These are phyloP conservation scores for Pyrrhia umbra DNA, from an alignment of 2,888 invertebrate species.

Conservation along the genomic window DNA sequence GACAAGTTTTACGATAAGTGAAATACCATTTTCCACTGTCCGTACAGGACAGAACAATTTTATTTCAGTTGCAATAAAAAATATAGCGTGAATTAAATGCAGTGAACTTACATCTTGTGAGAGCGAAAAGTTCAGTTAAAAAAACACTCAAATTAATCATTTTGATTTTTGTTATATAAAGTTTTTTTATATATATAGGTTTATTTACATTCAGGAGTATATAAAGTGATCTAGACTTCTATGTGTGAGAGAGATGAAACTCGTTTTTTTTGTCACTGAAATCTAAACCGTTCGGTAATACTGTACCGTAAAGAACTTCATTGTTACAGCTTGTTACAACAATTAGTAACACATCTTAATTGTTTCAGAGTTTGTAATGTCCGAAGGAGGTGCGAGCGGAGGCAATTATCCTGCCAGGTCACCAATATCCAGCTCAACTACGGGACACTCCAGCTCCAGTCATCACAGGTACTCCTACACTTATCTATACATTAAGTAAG, in stretches of 20 bases:
- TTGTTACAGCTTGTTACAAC: too few relatives aligned
- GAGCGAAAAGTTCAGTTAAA: background rate
- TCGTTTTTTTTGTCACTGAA: too few relatives aligned
- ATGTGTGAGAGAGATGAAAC: too few relatives aligned
- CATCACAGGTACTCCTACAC: conserved; percentile 85
- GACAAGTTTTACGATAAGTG: conserved; percentile 45
- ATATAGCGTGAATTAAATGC: conserved; percentile 1
- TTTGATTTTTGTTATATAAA: background rate
- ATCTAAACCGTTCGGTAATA: too few relatives aligned
- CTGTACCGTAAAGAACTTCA: too few relatives aligned
- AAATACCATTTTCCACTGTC: conserved; percentile 18
- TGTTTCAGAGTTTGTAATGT: conserved; percentile 86
- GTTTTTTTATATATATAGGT: too few relatives aligned
- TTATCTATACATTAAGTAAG: background rate
- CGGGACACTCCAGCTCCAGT: conserved; percentile 87
- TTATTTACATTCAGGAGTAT: too few relatives aligned
- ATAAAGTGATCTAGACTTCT: too few relatives aligned
- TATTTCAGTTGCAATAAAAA: background rate
- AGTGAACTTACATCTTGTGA: background rate
- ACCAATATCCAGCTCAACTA: conserved; percentile 86
- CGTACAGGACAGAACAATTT: conserved; percentile 13
- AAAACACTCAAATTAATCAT: background rate
- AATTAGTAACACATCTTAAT: background rate
- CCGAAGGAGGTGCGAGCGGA: conserved; percentile 78
- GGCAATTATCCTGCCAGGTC: conserved; percentile 84